Percentiles rank a stretch among this genome's conserved stretches.
These are phyloP conservation scores for Cheirogaleus major DNA, from an alignment of 2,797 vertebrate genomes.

Conservation along the genomic window DNA sequence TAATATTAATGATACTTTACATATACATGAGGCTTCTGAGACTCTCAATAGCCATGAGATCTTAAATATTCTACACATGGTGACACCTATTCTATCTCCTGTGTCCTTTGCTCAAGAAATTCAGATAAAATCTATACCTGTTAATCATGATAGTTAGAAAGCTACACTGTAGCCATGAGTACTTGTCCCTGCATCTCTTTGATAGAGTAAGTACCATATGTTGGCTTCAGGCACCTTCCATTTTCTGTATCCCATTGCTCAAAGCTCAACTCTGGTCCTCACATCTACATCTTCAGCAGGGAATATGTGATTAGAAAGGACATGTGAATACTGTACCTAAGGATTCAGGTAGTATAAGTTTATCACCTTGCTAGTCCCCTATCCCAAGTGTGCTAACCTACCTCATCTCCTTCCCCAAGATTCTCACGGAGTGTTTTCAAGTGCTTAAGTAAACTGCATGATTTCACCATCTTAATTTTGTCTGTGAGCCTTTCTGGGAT, in stretches of 20 bases:
- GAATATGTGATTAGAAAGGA: neutral
- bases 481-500: neutral
- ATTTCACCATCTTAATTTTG: neutral
- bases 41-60: neutral
- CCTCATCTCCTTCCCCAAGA: neutral
- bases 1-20: neutral
- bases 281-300: neutral
- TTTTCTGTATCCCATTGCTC: neutral
- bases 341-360: neutral
- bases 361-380: too few species aligned
- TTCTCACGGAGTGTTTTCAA: neutral
- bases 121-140: neutral
- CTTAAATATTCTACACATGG: neutral
- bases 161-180: neutral
- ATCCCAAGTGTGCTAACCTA: neutral
- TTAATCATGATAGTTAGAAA: neutral
- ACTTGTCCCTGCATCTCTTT: neutral
- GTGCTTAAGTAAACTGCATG: neutral
- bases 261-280: neutral
- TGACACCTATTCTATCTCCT: neutral
- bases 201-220: neutral
- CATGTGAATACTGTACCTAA: neutral
- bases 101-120: neutral
- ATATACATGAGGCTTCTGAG: neutral
- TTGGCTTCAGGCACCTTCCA: neutral